Evolutionary conservation across 2,113 vertebrate species (phyloP).

Genomic region (Galemys pyrenaicus): DNA sequence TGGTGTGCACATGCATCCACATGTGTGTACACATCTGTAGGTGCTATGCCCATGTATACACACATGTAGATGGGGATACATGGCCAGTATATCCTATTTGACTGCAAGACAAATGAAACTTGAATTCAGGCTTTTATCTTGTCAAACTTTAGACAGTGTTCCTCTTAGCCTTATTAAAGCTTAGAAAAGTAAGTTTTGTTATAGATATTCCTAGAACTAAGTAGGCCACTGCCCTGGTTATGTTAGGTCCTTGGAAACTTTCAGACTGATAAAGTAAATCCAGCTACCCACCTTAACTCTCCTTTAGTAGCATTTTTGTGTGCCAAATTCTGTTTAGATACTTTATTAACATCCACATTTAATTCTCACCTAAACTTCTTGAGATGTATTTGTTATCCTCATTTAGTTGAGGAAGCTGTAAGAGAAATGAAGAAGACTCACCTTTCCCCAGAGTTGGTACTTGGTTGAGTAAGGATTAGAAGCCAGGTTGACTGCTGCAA

Average conservation of each 20-base stretch:
- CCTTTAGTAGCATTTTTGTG: not conserved
- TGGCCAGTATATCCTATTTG: not conserved
- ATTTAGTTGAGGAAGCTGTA: not conserved
- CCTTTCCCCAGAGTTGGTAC: not conserved
- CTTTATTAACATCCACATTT: not conserved
- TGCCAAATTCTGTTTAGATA: not conserved
- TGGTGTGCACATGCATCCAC: rapidly evolving
- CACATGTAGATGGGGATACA: rapidly evolving
- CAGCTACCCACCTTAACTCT: not conserved
- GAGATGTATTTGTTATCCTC: not conserved
- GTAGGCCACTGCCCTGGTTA: not conserved
- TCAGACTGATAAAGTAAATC: not conserved
- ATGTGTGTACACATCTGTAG: not conserved
- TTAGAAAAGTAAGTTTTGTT: not conserved
- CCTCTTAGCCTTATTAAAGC: not conserved
- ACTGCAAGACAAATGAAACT: not conserved
- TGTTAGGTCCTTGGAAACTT: not conserved
- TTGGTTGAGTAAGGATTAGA: not conserved
- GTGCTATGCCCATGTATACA: not conserved
- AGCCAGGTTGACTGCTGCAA: not conserved
- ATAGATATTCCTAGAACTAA: not conserved
- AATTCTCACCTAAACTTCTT: not conserved
- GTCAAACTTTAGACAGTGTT: not conserved
- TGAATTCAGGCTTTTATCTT: not conserved
- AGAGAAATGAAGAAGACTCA: not conserved